A percentile compares a stretch with the other conserved stretches of the same genome.
These are phyloP conservation scores for Gopherus flavomarginatus DNA, from an alignment of 2,113 vertebrate species.

Conservation along the genomic window DNA sequence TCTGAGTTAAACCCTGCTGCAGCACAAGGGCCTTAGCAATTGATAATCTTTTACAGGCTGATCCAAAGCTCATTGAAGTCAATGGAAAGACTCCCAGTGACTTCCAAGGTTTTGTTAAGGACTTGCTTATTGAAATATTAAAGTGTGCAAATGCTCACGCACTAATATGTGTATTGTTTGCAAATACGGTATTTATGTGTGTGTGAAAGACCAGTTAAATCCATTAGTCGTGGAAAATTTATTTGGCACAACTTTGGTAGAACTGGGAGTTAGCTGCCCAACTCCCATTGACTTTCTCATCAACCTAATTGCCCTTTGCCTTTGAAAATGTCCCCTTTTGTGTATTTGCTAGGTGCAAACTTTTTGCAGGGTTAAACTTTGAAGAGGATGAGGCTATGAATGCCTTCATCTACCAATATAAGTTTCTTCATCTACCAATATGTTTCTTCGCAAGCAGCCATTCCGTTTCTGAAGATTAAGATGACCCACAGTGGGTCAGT, in stretches of 20 bases:
- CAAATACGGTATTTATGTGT: not conserved
- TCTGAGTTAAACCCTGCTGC: not conserved
- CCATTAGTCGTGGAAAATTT: not conserved
- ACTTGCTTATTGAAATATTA: not conserved
- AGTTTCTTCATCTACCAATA: not conserved
- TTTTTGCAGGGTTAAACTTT: not conserved
- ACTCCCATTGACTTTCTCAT: not conserved
- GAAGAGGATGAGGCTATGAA: not conserved
- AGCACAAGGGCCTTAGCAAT: not conserved
- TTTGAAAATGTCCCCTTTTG: not conserved
- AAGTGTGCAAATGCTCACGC: not conserved
- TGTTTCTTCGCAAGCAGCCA: not conserved
- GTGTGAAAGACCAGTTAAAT: not conserved
- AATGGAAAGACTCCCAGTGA: not conserved
- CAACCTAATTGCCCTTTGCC: not conserved
- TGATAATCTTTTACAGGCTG: constrained; percentile 2
- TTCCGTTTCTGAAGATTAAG: not conserved
- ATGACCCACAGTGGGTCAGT: not conserved
- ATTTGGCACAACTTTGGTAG: not conserved
- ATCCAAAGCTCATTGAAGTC: not conserved
- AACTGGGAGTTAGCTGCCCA: not conserved
- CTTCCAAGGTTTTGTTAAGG: not conserved
- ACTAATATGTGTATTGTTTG: not conserved
- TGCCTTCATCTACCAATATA: not conserved
- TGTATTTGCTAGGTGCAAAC: not conserved